Evolutionary conservation across 2,888 invertebrate genomes (phyloP), one percentile per base, ranked within the genome.

Genomic region (Leucophora obtusa): DNA sequence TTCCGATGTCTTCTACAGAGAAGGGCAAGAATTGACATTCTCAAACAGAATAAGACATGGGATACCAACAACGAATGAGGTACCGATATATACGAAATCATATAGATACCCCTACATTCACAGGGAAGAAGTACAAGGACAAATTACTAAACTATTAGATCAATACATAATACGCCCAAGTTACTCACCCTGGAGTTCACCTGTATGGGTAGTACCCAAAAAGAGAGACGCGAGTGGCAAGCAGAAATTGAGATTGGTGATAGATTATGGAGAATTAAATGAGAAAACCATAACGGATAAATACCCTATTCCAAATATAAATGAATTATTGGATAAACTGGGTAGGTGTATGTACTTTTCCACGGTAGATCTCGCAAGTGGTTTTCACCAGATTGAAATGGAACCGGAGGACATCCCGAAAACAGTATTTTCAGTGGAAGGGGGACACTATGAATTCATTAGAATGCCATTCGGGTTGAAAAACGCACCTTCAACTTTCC

Each of bases 121-220:
- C n/a, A n/a, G n/a, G n/a, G n/a, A n/a, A n/a, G n/a, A n/a, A n/a
- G n/a, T n/a, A n/a, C n/a, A 35, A 10, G 35, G 10, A 35, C 35
- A 35, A 47, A 56, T 28, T 82, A 21, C 28, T 17, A 15, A 53
- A 11, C 53, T 72, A 62, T 43, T 73, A 5, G 24, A 50, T 47
- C 50, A 76, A 24, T 17, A 47, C 17, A 50, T 79, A 83, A 35
- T 77, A 58, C 35, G 63, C 9, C 53, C 53, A 78, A 69, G 80
- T 58, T 69, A 68, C 68, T 69, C 78, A 17, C 72, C 66, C n/a
- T n/a, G n/a, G n/a, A n/a, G n/a, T n/a, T n/a, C n/a, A n/a, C 66
- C 74, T 14, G 60, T 66, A 5, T 66, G 43, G 71, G 59, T 71
- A 15, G 63, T 72, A 2, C 81, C 72, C 35, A 78, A 65, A 62